Conservation (phyloP, 2,113 vertebrate species). For the Mustela lutreola region DNA sequence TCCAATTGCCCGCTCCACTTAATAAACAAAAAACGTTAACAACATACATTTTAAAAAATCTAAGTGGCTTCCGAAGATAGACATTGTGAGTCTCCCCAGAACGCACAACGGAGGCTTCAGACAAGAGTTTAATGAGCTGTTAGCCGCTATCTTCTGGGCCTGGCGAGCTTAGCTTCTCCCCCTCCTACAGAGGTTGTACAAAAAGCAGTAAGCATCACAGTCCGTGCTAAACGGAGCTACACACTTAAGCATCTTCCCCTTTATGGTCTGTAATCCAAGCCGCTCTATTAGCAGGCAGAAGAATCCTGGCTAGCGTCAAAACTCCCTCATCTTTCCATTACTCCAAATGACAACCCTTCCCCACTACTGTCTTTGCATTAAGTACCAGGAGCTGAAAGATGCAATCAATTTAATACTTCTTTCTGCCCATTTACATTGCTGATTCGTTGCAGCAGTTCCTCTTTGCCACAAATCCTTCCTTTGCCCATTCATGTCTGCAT, state of each 20-base stretch:
- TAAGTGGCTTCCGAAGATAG: slow-evolving; percentile 70
- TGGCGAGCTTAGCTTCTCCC: background rate
- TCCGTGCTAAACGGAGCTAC: background rate
- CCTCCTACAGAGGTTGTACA: background rate
- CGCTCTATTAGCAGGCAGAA: background rate
- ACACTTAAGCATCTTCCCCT: background rate
- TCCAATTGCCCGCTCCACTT: slow-evolving; percentile 49
- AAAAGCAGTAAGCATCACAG: background rate
- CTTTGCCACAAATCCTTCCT: slow-evolving; percentile 30
- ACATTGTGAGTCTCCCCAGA: slow-evolving; percentile 55
- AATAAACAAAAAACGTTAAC: slow-evolving; percentile 79
- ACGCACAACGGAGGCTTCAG: slow-evolving; percentile 16
- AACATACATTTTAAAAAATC: slow-evolving; percentile 42
- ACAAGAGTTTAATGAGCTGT: slow-evolving; percentile 50
- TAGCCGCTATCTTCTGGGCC: slow-evolving; percentile 29
- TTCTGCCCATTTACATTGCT: slow-evolving; percentile 47
- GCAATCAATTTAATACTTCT: background rate
- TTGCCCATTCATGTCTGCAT: slow-evolving; percentile 66
- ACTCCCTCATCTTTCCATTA: slow-evolving; percentile 39
- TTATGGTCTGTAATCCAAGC: background rate
- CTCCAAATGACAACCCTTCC: slow-evolving; percentile 17
- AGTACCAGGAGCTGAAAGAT: slow-evolving; percentile 54
- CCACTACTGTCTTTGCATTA: slow-evolving; percentile 43
- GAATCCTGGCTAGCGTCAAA: slow-evolving; percentile 11
- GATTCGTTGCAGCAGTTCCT: slow-evolving; percentile 66